A percentile compares a stretch with the other conserved stretches of the same genome.
Conservation (phyloP, 2,113 vertebrate genomes). For the Climacteris rufus region DNA sequence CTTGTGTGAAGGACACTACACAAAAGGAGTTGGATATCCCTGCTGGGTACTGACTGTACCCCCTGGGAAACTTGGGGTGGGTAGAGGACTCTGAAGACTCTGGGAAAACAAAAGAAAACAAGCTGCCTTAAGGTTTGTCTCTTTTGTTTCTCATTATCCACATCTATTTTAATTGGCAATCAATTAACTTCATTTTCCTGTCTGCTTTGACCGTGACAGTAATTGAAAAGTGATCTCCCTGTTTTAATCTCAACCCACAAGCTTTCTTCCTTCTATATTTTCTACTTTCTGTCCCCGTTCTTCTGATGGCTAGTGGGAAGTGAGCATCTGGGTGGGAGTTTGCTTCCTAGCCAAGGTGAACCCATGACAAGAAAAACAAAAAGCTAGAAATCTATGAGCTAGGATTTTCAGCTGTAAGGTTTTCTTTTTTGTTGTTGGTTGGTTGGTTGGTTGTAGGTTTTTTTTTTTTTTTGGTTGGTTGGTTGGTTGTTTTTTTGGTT, state of each 20-base stretch:
- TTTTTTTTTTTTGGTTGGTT: neutral
- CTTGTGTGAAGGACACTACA: neutral
- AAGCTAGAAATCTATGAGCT: neutral
- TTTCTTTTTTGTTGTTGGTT: neutral
- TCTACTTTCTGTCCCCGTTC: fast-evolving
- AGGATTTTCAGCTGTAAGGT: neutral
- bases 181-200: neutral
- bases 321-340: neutral
- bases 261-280: neutral
- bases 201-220: neutral
- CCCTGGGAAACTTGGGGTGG: fast-evolving
- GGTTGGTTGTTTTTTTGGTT: no score
- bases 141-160: neutral
- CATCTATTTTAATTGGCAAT: neutral
- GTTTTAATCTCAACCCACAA: neutral
- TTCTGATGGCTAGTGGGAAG: neutral
- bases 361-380: neutral
- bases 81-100: neutral
- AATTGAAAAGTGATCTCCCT: neutral
- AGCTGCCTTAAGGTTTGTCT: neutral
- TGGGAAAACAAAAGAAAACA: neutral
- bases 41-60: no score
- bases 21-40: neutral
- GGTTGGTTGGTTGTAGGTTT: neutral
- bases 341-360: neutral